Evolutionary conservation across 2,888 invertebrate genomes (phyloP).

Genomic region (Synanthedon myopaeformis): DNA sequence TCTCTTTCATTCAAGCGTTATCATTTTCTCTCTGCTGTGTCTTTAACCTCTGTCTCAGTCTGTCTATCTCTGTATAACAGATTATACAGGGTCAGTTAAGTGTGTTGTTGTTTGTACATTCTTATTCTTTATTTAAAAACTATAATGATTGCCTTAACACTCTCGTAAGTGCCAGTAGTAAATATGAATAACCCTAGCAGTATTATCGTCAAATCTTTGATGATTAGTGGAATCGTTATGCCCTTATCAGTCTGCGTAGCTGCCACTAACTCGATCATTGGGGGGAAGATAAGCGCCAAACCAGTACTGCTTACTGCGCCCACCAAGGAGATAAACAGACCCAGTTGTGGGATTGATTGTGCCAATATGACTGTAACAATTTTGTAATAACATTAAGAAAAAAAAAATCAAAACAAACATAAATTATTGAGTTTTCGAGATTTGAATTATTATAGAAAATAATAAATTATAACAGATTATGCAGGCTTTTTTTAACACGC

Average conservation of each 20-base stretch:
- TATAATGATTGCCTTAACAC: slow-evolving; percentile 71
- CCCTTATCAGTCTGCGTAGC: slow-evolving; percentile 71
- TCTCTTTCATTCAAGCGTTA: no score
- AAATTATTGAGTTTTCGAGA: not conserved
- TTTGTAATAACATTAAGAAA: not conserved
- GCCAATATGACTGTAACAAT: slow-evolving; percentile 81
- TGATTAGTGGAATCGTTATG: slow-evolving; percentile 43
- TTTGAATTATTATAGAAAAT: no score
- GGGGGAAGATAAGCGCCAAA: slow-evolving; percentile 88
- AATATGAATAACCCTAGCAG: slow-evolving; percentile 77
- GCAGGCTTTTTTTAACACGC: no score
- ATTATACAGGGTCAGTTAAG: no score
- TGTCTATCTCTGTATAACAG: no score
- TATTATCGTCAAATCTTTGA: slow-evolving; percentile 76
- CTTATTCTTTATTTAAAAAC: slow-evolving; percentile 39
- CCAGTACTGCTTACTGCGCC: slow-evolving; percentile 92
- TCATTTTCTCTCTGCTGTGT: no score
- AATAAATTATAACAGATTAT: no score
- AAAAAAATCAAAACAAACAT: not conserved
- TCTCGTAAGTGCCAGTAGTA: slow-evolving; percentile 80
- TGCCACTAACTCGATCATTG: slow-evolving; percentile 84
- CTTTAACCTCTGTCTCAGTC: no score
- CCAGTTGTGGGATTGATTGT: slow-evolving; percentile 86
- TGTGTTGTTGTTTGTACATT: no score
- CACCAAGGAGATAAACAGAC: slow-evolving; percentile 89